These are phyloP conservation scores for Acronicta alni DNA, from an alignment of 2,888 invertebrate species.

Conservation along the genomic window DNA sequence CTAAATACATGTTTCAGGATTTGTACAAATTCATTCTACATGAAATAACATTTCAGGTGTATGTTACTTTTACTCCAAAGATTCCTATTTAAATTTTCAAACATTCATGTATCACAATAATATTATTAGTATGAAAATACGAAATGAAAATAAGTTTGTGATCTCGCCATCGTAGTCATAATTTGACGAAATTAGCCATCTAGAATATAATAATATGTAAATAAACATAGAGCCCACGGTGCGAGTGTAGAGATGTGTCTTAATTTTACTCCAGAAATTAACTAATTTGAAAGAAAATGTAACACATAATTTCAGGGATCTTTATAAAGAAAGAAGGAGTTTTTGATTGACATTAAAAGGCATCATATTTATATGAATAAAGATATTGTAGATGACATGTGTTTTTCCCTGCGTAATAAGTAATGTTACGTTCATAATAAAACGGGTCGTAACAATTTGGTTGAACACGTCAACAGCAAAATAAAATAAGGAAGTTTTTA, in stretches of 20 bases:
- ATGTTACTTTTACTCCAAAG: too few species aligned
- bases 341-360: slow-evolving; percentile 53
- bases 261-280: slow-evolving; percentile 49
- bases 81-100: too few species aligned
- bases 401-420: slow-evolving; percentile 13
- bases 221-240: slow-evolving; percentile 12
- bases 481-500: slow-evolving; percentile 31
- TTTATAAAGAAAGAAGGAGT: slow-evolving; percentile 51
- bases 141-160: too few species aligned
- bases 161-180: too few species aligned
- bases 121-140: too few species aligned
- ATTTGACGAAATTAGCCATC: too few species aligned
- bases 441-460: slow-evolving; percentile 26
- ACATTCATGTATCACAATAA: too few species aligned
- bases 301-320: slow-evolving; percentile 55
- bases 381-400: slow-evolving; percentile 39
- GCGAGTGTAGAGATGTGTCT: slow-evolving; percentile 50
- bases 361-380: slow-evolving; percentile 38
- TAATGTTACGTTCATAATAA: slow-evolving; percentile 36
- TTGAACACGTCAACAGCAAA: slow-evolving; percentile 28
- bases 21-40: too few species aligned
- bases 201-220: too few species aligned
- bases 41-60: too few species aligned
- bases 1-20: too few species aligned
- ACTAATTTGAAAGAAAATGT: slow-evolving; percentile 45